Base-by-base conservation (phyloP, 2,888 invertebrate genomes). In the Drosophila algonquin region DNA sequence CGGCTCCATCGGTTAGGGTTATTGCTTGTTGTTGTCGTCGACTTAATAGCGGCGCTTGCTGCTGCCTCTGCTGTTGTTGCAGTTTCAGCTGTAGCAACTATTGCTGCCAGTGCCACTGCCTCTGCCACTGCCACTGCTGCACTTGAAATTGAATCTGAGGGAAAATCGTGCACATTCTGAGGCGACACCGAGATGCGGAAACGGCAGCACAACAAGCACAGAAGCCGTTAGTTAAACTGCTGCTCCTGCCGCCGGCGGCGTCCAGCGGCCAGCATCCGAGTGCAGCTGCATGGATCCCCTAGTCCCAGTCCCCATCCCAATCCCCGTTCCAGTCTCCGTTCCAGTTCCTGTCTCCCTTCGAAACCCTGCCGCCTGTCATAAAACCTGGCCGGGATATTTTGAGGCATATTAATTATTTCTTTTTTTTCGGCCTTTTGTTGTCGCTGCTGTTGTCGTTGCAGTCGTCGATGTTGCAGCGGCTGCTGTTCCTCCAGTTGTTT, bases 331-430 rank as follows among this genome's bases (percentile, higher is more conserved):
- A 24, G 24, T 24, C 78, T 75, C 77, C 51, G 64, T 77, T 57
- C 46, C 59, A 30, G 30, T 30, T 30, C 35, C 30, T 8, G 14
- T n/a, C 24, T 18, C 47, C 68, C 68, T 63, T 68, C 61, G 54
- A 59, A 68, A 84, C 84, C 90, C 89, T 88, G 89, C 85, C 79
- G 79, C 80, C 79, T 90, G 88, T 89, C 89, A 90, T 89, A 89
- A 90, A 87, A 82, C 77, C 80, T 70, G 80, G 67, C 72, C 73
- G 76, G 80, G 56, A 63, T 72, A 73, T 80, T 84, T 84, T 83
- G 85, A 81, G 90, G 91, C 90, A 90, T 90, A 90, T 90, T 90
- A 90, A 90, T 90, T 90, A 90, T 90, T 89, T 77, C 65, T 76
- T 76, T 75, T 21, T 68, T 67, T 79, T 76, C 52, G 65, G 63